Conservation (phyloP, 2,888 invertebrate species). For the Hecatera dysodea region DNA sequence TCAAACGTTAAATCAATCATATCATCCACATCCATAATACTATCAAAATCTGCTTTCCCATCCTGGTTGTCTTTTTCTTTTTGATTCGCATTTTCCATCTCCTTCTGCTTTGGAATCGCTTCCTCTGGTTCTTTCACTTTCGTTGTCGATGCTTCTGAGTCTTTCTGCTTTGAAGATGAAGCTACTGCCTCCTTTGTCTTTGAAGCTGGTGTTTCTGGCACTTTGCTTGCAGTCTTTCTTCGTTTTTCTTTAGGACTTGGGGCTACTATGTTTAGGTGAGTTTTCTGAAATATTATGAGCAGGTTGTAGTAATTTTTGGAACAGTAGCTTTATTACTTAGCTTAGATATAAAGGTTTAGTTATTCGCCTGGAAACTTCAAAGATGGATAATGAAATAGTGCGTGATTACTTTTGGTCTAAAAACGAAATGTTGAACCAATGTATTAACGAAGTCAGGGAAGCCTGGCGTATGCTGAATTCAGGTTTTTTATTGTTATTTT, state of each 20-base stretch:
- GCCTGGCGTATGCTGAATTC: no score
- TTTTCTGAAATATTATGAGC: constrained; percentile 56
- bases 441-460: no score
- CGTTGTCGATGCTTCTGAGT: constrained; percentile 12
- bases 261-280: constrained; percentile 43
- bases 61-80: constrained; percentile 28
- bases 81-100: constrained; percentile 3
- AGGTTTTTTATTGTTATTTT: no score
- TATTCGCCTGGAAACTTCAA: background rate
- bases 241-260: constrained; percentile 73
- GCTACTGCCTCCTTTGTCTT: constrained; percentile 37
- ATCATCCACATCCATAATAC: constrained; percentile 67
- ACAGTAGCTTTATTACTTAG: background rate
- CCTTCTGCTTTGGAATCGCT: constrained; percentile 17
- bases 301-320: background rate
- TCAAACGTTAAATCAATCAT: constrained; percentile 80
- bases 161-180: constrained; percentile 6
- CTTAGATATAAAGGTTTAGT: background rate
- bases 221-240: constrained; percentile 69
- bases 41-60: constrained; percentile 16
- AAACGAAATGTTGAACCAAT: background rate
- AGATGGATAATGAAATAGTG: background rate
- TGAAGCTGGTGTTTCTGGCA: constrained; percentile 36
- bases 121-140: constrained; percentile 27
- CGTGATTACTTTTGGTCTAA: background rate